These are phyloP conservation scores for Brachyalestes nurse DNA, from an alignment of 2,797 vertebrate species.

Conservation along the genomic window DNA sequence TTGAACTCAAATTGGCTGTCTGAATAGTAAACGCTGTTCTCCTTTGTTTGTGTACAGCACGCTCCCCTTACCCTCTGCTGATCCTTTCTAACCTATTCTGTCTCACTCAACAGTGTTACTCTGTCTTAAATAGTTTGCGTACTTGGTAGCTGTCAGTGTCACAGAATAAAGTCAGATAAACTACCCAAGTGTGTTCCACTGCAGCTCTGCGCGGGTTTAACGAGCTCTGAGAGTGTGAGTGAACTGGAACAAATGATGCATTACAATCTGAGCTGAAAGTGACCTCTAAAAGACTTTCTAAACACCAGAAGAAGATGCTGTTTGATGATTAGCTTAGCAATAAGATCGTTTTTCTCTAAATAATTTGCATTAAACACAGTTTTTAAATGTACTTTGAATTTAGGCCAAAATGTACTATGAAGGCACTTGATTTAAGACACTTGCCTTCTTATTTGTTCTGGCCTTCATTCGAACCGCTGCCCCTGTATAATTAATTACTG, in stretches of 20 bases:
- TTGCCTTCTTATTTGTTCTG: conserved; percentile 36
- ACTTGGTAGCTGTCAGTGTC: neutral
- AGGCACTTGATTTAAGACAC: conserved; percentile 7
- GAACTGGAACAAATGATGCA: conserved; percentile 18
- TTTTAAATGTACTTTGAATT: conserved; percentile 15
- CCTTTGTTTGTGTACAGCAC: neutral
- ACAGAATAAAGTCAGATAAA: conserved; percentile 14
- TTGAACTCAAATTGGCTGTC: neutral
- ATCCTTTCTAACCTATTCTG: neutral
- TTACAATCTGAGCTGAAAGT: conserved; percentile 17
- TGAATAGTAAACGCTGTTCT: neutral
- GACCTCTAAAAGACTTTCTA: conserved; percentile 20
- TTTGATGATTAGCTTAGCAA: conserved; percentile 23
- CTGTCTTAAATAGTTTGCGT: conserved; percentile 10
- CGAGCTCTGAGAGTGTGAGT: neutral
- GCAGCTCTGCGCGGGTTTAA: neutral
- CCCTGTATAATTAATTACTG: conserved; percentile 48
- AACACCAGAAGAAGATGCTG: neutral
- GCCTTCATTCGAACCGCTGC: conserved; percentile 29
- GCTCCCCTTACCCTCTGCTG: neutral
- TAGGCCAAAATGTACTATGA: conserved; percentile 13
- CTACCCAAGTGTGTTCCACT: neutral
- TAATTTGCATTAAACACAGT: neutral
- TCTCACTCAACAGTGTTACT: neutral
- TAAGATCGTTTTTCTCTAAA: neutral